Conservation (phyloP, 2,797 vertebrate genomes). For the Sebastes kiyomatsui region DNA sequence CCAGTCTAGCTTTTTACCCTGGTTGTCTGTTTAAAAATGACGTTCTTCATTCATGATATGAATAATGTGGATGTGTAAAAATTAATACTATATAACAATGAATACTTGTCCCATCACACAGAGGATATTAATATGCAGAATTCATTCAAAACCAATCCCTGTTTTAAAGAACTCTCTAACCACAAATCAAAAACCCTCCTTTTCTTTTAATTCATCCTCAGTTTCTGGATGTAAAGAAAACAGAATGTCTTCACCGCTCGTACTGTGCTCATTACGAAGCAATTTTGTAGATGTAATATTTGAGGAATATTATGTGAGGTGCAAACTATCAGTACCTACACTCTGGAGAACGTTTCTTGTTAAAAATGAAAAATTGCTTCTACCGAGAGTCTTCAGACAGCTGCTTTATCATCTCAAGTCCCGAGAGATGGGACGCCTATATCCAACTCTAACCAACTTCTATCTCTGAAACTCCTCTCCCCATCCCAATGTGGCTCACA, state of each 20-base stretch:
- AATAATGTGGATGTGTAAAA: neutral
- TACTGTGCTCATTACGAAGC: neutral
- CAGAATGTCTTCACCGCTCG: neutral
- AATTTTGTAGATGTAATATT: neutral
- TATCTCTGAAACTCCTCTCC: slow-evolving; percentile 8
- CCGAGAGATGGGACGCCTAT: neutral
- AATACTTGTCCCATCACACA: neutral
- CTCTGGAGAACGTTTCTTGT: slow-evolving; percentile 37
- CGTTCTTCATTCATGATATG: neutral
- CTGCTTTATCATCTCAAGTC: slow-evolving; percentile 45
- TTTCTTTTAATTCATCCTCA: slow-evolving; percentile 1
- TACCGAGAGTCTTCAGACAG: slow-evolving; percentile 29
- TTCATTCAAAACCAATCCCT: neutral
- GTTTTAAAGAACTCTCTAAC: neutral
- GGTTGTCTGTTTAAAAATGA: neutral
- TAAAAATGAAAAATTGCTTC: slow-evolving; percentile 55
- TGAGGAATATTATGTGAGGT: neutral
- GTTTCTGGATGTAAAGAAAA: slow-evolving; percentile 10
- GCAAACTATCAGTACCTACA: neutral
- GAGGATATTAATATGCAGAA: no score
- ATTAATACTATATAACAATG: no score
- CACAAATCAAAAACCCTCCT: slow-evolving; percentile 6
- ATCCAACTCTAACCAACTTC: slow-evolving; percentile 2
- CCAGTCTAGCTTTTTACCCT: neutral
- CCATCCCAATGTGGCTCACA: neutral